These are phyloP conservation scores for Pedionomus torquatus DNA, from an alignment of 2,113 vertebrate genomes.

Conservation along the genomic window DNA sequence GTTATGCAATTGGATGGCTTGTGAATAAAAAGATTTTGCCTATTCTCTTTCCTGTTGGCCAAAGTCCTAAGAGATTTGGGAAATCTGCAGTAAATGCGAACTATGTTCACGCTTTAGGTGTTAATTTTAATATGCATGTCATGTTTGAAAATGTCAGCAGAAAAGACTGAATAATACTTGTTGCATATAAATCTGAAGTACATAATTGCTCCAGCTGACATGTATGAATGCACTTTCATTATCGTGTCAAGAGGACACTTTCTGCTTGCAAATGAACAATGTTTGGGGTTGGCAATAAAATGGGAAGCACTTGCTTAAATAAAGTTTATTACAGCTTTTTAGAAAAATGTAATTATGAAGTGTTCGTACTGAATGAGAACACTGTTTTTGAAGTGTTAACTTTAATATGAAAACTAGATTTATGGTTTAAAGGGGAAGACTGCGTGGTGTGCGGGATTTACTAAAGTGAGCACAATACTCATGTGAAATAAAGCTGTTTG, in stretches of 20 bases:
- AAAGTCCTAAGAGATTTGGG: background rate
- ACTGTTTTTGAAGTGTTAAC: slow-evolving; percentile 65
- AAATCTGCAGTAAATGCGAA: background rate
- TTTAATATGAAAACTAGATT: slow-evolving; percentile 57
- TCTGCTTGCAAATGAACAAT: slow-evolving; percentile 76
- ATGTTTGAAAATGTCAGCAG: slow-evolving; percentile 78
- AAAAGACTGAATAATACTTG: slow-evolving; percentile 74
- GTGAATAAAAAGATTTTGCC: background rate
- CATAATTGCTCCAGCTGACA: slow-evolving; percentile 82
- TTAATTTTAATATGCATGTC: slow-evolving; percentile 77
- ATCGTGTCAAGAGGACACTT: slow-evolving; percentile 81
- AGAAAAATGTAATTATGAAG: slow-evolving; percentile 76
- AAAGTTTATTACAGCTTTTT: slow-evolving; percentile 81
- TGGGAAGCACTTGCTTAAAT: slow-evolving; percentile 73
- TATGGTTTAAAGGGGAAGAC: slow-evolving; percentile 41
- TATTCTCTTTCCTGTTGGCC: background rate
- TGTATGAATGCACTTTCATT: slow-evolving; percentile 83
- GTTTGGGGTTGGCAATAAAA: slow-evolving; percentile 78
- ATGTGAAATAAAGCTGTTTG: background rate
- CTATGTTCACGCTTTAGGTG: slow-evolving; percentile 4
- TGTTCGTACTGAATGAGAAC: slow-evolving; percentile 68
- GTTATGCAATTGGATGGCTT: background rate
- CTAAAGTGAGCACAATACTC: background rate
- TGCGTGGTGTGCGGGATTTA: background rate
- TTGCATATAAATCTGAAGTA: slow-evolving; percentile 71